Base-by-base conservation (phyloP, 2,888 invertebrate genomes). In the Melieria crassipennis region DNA sequence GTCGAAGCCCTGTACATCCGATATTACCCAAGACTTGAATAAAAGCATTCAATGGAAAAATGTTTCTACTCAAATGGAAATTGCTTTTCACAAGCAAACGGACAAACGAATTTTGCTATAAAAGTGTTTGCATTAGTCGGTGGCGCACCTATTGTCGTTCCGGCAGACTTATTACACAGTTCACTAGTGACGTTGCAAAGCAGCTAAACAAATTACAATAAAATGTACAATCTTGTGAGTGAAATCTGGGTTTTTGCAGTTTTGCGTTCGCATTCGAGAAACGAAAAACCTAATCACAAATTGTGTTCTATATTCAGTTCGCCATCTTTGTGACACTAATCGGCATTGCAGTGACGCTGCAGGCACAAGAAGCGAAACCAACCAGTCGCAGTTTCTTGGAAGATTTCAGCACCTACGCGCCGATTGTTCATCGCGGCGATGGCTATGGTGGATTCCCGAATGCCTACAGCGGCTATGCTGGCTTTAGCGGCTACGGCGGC, bases 281-380 rank as follows among this genome's bases (percentile, higher is more conserved):
- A 2, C 50, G 50, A 50, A 50, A 11, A 11, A 50, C 50, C 3
- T 11, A 10, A 3, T 50, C 2, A 3, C 7, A 50, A 11, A 10
- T 10, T 50, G 50, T 50, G 50, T 10, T 50, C 7, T 7, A 50
- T 50, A 50, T 50, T 1, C 11, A 50, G 50, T 7, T 50, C 11
- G 9, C 50, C 11, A 50, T 10, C 11, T 50, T 50, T 50, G 11
- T 11, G 30, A 30, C 30, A 30, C 30, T 30, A 3, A 30, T 30
- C 30, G 30, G 30, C 30, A 30, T 30, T 30, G 30, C 30, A 2
- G 30, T 2, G 30, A 30, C 30, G 30, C 55, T 30, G 62, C 64
- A 7, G 61, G 71, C 50, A 73, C 73, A 48, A 47, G 47, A n/a
- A 13, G 30, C 30, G 6, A 46, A 11, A 55, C 62, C 62, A 46